phyloP scores from a whole-genome alignment of 2,113 vertebrate species.

The Prunella himalayana region DNA sequence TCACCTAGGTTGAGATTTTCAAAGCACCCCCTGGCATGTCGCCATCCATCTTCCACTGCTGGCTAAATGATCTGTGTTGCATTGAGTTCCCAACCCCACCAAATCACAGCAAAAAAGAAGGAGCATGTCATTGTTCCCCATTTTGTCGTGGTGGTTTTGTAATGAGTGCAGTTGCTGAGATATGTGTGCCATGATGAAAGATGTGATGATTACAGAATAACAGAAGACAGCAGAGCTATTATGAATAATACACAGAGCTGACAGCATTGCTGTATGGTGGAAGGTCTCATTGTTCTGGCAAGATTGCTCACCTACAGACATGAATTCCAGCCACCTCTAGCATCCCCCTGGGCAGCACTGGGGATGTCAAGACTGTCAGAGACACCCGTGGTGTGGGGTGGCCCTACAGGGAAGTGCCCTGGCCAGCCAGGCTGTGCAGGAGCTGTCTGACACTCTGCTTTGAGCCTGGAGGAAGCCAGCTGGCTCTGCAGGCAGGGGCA shows the following conservation, averaged over 20 bases:
- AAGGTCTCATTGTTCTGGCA: neutral
- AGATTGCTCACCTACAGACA: neutral
- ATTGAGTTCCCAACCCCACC: neutral
- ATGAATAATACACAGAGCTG: neutral
- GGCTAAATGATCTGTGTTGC: neutral
- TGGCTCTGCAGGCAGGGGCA: neutral
- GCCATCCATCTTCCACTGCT: neutral
- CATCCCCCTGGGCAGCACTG: neutral
- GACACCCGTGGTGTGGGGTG: neutral
- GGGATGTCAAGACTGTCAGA: neutral
- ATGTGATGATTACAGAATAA: neutral
- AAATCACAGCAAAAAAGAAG: neutral
- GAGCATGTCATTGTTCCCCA: neutral
- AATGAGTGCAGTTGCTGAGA: slow-evolving; percentile 1
- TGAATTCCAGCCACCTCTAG: neutral
- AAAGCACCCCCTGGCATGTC: neutral
- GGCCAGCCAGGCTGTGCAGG: neutral
- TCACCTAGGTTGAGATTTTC: slow-evolving; percentile 27
- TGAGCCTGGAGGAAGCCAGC: neutral
- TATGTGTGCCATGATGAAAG: slow-evolving; percentile 16
- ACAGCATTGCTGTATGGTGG: neutral
- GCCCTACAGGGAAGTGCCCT: neutral
- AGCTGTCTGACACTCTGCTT: neutral
- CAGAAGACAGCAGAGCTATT: slow-evolving; percentile 24
- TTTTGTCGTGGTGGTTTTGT: neutral